Percentiles rank a stretch among this genome's conserved stretches.
Conservation (phyloP, 2,888 invertebrate genomes). For the Drosophila hawaiiensis region DNA sequence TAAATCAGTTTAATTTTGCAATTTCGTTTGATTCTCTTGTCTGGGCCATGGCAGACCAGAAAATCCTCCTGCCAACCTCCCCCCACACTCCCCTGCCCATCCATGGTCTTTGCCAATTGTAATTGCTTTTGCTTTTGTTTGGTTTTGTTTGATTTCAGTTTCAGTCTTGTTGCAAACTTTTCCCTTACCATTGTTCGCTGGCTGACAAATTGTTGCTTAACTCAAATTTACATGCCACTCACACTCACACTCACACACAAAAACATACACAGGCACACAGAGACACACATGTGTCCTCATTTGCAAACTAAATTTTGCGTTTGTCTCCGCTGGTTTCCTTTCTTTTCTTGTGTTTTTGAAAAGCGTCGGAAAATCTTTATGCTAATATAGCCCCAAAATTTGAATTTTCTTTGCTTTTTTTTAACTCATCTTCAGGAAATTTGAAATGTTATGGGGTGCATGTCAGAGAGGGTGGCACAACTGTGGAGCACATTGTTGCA, state of each 20-base stretch:
- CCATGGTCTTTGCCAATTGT: constrained; percentile 41
- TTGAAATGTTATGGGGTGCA: constrained; percentile 1
- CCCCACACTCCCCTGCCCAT: no score
- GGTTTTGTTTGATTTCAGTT: constrained; percentile 68
- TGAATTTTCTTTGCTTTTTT: constrained; percentile 17
- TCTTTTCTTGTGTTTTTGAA: background rate
- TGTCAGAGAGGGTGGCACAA: constrained; percentile 3
- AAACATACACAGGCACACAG: constrained; percentile 14
- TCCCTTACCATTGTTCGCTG: constrained; percentile 57
- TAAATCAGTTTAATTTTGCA: constrained; percentile 78
- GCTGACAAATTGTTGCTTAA: constrained; percentile 65
- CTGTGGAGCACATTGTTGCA: constrained; percentile 14
- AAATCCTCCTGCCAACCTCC: background rate
- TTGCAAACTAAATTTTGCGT: constrained; percentile 71
- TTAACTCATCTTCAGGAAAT: background rate
- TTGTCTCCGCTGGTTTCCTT: constrained; percentile 28
- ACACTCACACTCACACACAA: constrained; percentile 27
- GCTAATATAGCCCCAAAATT: constrained; percentile 55
- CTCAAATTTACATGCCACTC: constrained; percentile 57
- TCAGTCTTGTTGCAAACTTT: constrained; percentile 55
- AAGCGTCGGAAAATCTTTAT: constrained; percentile 49
- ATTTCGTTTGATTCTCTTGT: constrained; percentile 73
- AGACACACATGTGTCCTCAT: constrained; percentile 46
- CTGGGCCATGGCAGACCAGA: constrained; percentile 2
- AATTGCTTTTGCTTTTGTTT: constrained; percentile 73